Evolutionary conservation across 2,888 invertebrate genomes (phyloP).

Genomic region (Sminthurinus aureus): DNA sequence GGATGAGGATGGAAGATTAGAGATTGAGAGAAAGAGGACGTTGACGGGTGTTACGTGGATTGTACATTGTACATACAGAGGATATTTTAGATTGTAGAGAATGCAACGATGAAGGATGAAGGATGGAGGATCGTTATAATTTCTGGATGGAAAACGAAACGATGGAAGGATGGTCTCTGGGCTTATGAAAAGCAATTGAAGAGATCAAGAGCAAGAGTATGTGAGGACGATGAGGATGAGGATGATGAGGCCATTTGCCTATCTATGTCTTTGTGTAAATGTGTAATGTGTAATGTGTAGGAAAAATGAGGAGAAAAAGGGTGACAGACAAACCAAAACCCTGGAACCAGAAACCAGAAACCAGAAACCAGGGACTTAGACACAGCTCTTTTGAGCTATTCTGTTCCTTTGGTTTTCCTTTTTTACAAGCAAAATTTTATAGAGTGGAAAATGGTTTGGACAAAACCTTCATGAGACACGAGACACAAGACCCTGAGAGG

Average conservation of each 20-base stretch:
- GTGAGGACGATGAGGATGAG: not conserved
- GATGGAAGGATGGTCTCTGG: conserved; percentile 20
- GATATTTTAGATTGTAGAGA: conserved; percentile 12
- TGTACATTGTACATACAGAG: not conserved
- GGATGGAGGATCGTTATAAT: conserved; percentile 13
- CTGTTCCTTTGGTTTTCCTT: not conserved
- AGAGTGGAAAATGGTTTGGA: conserved; percentile 2
- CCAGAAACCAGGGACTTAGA: not conserved
- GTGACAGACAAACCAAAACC: not conserved
- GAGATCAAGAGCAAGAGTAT: conserved; percentile 18
- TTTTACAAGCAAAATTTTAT: not conserved
- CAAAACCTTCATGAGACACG: too few relatives aligned
- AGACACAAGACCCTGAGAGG: too few relatives aligned
- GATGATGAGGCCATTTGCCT: not conserved
- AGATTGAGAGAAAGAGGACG: not conserved
- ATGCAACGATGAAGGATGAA: not conserved
- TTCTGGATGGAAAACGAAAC: conserved; percentile 9
- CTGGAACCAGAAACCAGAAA: too few relatives aligned
- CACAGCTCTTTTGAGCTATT: not conserved
- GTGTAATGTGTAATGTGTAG: too few relatives aligned
- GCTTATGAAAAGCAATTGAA: conserved; percentile 35
- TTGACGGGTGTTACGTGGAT: not conserved
- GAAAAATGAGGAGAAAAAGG: not conserved
- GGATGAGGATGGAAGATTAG: not conserved
- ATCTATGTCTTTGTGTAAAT: too few relatives aligned